Evolutionary conservation across 1,140 invertebrate genomes (phyloP).

Genomic region (Aphaenogaster rudis): DNA sequence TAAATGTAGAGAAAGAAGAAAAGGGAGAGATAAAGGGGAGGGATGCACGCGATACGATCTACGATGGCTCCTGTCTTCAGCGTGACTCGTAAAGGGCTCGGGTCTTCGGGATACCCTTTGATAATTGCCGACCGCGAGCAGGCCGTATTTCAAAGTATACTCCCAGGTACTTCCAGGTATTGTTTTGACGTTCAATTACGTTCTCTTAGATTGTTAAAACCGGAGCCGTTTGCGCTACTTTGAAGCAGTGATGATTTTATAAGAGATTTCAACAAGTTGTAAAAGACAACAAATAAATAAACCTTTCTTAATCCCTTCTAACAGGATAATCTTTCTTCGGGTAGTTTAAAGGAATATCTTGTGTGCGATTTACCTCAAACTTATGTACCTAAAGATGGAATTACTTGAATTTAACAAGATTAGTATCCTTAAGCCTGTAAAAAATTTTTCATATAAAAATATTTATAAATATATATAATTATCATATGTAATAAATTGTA

Average conservation of each 20-base stretch:
- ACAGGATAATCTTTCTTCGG: neutral
- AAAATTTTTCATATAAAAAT: too few species aligned
- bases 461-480: too few species aligned
- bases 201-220: slow-evolving; percentile 1
- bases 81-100: slow-evolving; percentile 80
- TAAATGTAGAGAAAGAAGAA: slow-evolving; percentile 52
- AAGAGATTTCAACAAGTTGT: neutral
- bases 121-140: slow-evolving; percentile 80
- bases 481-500: too few species aligned
- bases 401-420: neutral
- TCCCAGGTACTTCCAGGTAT: slow-evolving; percentile 52
- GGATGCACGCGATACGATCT: slow-evolving; percentile 80
- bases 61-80: slow-evolving; percentile 82
- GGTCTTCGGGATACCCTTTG: slow-evolving; percentile 73
- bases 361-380: neutral
- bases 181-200: slow-evolving; percentile 78
- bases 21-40: slow-evolving; percentile 67
- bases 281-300: slow-evolving; percentile 15
- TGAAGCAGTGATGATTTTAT: neutral
- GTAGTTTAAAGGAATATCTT: neutral
- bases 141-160: slow-evolving; percentile 52
- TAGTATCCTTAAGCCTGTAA: neutral
- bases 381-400: neutral
- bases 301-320: neutral
- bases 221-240: neutral